A percentile compares a stretch with the other conserved stretches of the same genome.
Conservation (phyloP, 2,113 vertebrate species). For the Phaethon lepturus region DNA sequence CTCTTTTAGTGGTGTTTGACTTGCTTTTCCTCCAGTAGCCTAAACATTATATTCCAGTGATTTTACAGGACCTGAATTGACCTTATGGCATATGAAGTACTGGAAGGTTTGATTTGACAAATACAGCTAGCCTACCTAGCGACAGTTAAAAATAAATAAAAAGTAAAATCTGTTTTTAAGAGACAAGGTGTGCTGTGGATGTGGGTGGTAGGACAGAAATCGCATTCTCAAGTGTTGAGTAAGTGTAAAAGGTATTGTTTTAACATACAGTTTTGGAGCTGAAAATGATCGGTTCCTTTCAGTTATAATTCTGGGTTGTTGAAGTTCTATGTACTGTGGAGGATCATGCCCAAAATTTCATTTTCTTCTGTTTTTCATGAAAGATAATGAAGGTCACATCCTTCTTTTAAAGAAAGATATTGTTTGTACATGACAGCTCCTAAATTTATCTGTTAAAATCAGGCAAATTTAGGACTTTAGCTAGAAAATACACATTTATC, state of each 20-base stretch:
- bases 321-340: neutral
- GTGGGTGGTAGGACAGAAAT: neutral
- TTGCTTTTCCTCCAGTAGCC: neutral
- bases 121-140: neutral
- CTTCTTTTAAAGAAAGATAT: neutral
- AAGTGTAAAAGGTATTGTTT: neutral
- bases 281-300: neutral
- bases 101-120: neutral
- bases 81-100: neutral
- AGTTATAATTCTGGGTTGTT: neutral
- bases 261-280: neutral
- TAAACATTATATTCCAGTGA: neutral
- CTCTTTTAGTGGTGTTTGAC: neutral
- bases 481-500: neutral
- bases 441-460: neutral
- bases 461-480: neutral
- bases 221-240: neutral
- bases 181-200: accelerated
- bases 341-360: neutral
- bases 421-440: neutral
- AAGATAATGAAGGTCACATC: neutral
- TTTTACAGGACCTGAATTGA: neutral
- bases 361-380: neutral
- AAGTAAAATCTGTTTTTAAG: neutral
- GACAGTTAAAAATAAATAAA: neutral